Conservation (phyloP, 2,797 vertebrate genomes). For the Phalanger gymnotis region DNA sequence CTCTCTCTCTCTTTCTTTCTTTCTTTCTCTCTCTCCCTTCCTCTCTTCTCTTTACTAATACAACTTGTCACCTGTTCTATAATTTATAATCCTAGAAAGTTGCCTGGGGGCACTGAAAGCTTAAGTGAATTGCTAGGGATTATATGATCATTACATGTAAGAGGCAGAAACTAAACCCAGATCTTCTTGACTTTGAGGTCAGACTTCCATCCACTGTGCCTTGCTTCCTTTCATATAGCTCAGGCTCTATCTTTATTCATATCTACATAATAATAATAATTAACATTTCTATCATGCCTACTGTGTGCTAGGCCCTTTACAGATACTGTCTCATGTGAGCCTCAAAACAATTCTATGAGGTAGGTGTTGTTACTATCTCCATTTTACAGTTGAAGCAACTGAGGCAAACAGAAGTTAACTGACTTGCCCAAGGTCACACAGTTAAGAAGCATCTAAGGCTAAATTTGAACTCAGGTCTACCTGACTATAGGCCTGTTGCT, state of each 20-base stretch:
- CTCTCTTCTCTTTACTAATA: background rate
- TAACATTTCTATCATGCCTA: background rate
- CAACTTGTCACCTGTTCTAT: background rate
- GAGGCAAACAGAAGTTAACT: background rate
- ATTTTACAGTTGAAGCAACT: background rate
- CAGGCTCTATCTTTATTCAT: background rate
- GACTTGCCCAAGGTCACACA: background rate
- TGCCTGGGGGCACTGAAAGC: background rate
- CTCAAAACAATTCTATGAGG: background rate
- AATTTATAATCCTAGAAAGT: background rate
- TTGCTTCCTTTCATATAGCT: background rate
- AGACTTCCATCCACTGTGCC: background rate
- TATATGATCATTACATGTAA: background rate
- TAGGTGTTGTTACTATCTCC: background rate
- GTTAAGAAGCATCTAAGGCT: background rate
- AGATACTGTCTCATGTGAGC: background rate
- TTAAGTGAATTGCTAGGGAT: background rate
- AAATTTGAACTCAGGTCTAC: background rate
- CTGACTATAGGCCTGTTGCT: background rate
- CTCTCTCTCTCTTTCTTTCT: background rate
- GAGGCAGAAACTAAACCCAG: background rate
- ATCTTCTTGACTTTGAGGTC: background rate
- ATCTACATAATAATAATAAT: background rate
- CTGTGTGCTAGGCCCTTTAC: background rate
- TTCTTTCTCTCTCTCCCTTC: background rate